Evolutionary conservation across 2,888 invertebrate species (phyloP), one percentile per base, ranked within the genome.

Genomic region (Phasia obesa): DNA sequence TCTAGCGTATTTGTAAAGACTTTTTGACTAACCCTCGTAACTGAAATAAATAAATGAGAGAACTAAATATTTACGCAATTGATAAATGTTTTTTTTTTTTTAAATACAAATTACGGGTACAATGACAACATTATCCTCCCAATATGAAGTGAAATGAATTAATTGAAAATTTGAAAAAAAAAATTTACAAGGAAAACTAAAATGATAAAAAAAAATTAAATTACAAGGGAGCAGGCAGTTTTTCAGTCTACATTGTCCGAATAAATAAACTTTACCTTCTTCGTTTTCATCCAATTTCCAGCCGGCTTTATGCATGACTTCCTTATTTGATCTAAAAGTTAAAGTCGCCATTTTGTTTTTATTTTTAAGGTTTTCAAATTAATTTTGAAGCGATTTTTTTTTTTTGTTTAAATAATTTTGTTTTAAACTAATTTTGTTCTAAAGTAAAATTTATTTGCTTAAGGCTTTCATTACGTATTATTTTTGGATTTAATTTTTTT

Each of bases 231-330:
- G n/a, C n/a, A n/a, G n/a, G n/a, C n/a, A n/a, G n/a, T n/a, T n/a
- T n/a, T n/a, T 31, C 31, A 31, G 31, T 31, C 31, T 31, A 31
- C 6, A 31, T 31, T 31, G 6, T 4, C 9, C 9, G 35, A 35
- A 9, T 35, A 35, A 23, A 4, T 15, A n/a, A 42, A 42, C 5
- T 19, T 11, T 84, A 89, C 90, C 90, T 85, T 90, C 88, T 81
- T 90, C 89, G 82, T 89, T 87, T 69, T 89, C 87, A 77, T 89
- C 88, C 53, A 90, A 87, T 70, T 89, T 90, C 90, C 90, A 90
- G 84, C 90, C 90, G 59, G 89, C 90, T 73, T 87, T 89, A 77
- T 89, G 89, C 88, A 88, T 88, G n/a, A 86, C 85, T 74, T 86
- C 87, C 21, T 85, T 76, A 42, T 85, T 85, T 47, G 76, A 82